Percentiles rank a stretch among this genome's conserved stretches.
Evolutionary conservation across 53 echinoderm and acorn worm species (phyloP).

Genomic region (Paracentrotus lividus): DNA sequence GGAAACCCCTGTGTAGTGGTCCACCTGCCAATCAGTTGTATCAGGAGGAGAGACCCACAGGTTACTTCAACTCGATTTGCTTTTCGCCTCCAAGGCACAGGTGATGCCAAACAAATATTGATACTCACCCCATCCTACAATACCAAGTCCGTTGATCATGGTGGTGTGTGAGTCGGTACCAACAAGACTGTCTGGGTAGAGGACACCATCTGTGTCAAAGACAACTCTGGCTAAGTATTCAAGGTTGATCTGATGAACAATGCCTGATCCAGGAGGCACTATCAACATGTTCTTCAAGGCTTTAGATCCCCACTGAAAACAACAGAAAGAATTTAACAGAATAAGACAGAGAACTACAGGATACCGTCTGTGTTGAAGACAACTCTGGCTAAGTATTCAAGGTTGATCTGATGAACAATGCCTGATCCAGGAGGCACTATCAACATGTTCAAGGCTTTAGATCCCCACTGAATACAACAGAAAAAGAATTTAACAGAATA

Average conservation of each 20-base stretch:
- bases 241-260: conserved; percentile 94
- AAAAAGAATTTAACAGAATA: not conserved
- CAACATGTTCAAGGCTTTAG: conserved; percentile 98
- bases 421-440: conserved; percentile 97
- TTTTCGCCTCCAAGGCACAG: too few species aligned
- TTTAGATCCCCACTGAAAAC: conserved; percentile 94
- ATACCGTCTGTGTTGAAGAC: conserved; percentile 88
- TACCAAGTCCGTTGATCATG: conserved; percentile 98
- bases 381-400: conserved; percentile 95
- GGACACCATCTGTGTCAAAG: conserved; percentile 83
- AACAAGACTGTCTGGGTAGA: conserved; percentile 97
- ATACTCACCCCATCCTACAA: conserved; percentile 97
- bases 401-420: conserved; percentile 93
- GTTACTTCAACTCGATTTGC: too few species aligned
- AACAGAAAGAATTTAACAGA: not conserved
- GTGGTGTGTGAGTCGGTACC: conserved; percentile 99
- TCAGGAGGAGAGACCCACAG: too few species aligned
- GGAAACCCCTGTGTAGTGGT: too few species aligned
- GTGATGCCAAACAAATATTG: too few species aligned
- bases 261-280: conserved; percentile 97
- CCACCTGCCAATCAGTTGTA: too few species aligned
- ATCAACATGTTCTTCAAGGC: conserved; percentile 99
- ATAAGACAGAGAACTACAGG: too few species aligned
- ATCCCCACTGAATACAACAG: conserved; percentile 89
- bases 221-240: conserved; percentile 97